A percentile compares a stretch with the other conserved stretches of the same genome.
phyloP scores from a whole-genome alignment of 1,140 invertebrate species.

The Bacillus rossius region DNA sequence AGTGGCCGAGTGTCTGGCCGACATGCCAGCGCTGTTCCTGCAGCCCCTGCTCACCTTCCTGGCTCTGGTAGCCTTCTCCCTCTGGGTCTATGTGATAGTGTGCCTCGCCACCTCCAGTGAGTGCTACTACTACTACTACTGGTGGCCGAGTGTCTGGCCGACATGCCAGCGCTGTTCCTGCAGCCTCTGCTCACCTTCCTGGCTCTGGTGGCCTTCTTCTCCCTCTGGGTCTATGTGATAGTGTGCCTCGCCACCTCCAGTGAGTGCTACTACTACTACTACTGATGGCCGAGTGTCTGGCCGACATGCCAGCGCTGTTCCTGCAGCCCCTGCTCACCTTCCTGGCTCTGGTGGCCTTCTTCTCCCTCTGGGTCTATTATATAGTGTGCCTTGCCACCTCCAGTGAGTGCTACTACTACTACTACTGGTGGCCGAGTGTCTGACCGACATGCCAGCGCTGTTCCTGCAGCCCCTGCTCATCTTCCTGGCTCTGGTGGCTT shows the following conservation, averaged over 20 bases:
- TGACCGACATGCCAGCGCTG: slow-evolving; percentile 74
- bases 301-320: slow-evolving; percentile 76
- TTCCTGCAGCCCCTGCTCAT: slow-evolving; percentile 85
- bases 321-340: slow-evolving; percentile 86
- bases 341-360: slow-evolving; percentile 67
- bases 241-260: slow-evolving; percentile 62
- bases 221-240: slow-evolving; percentile 80
- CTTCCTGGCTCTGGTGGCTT: slow-evolving; percentile 68
- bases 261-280: too few relatives aligned
- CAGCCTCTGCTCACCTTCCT: slow-evolving; percentile 85
- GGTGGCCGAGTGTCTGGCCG: too few relatives aligned
- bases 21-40: slow-evolving; percentile 78
- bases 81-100: slow-evolving; percentile 77
- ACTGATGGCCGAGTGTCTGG: too few relatives aligned
- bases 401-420: too few relatives aligned
- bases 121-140: too few relatives aligned
- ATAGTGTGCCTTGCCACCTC: slow-evolving; percentile 65
- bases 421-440: too few relatives aligned
- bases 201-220: slow-evolving; percentile 69
- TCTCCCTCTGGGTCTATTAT: slow-evolving; percentile 78
- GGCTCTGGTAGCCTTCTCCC: slow-evolving; percentile 64
- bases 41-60: slow-evolving; percentile 85
- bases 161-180: slow-evolving; percentile 78
- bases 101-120: slow-evolving; percentile 65
- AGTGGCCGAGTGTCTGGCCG: too few relatives aligned